These are phyloP conservation scores for Ursus arctos DNA, from an alignment of 2,113 vertebrate genomes.

Conservation along the genomic window DNA sequence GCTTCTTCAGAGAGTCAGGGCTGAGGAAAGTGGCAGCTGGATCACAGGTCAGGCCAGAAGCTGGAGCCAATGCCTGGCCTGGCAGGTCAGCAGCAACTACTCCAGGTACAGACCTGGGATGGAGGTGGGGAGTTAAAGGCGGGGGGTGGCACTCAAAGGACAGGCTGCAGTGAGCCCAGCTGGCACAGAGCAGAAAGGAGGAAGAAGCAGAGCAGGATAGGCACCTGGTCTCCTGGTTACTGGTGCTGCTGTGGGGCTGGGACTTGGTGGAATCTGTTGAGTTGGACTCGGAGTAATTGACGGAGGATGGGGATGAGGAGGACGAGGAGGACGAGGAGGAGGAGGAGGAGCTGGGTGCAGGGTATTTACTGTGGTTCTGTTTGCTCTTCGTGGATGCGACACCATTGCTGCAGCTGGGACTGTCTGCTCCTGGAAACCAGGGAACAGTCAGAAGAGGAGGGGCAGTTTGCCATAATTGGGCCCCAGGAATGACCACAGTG, in stretches of 20 bases:
- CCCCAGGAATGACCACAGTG: background rate
- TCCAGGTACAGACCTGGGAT: background rate
- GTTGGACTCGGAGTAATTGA: slow-evolving; percentile 99
- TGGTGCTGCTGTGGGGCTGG: slow-evolving; percentile 97
- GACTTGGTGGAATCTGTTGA: slow-evolving; percentile 99
- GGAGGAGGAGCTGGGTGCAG: slow-evolving; percentile 93
- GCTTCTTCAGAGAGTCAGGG: slow-evolving; percentile 25
- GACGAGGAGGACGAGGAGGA: slow-evolving; percentile 94
- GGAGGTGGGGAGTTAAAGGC: background rate
- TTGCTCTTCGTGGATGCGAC: slow-evolving; percentile 94
- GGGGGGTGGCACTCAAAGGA: background rate
- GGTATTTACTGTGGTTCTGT: slow-evolving; percentile 96
- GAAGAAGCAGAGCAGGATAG: slow-evolving; percentile 52
- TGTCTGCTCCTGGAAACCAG: slow-evolving; percentile 93
- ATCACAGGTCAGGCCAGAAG: background rate
- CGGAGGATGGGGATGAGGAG: slow-evolving; percentile 97
- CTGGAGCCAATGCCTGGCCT: background rate
- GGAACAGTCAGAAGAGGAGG: slow-evolving; percentile 67
- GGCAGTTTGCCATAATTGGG: background rate
- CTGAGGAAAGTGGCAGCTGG: slow-evolving; percentile 4
- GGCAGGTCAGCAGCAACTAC: background rate
- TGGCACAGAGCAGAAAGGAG: background rate
- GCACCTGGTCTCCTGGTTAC: slow-evolving; percentile 99
- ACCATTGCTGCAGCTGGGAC: slow-evolving; percentile 98
- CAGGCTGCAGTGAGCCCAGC: background rate